Percentiles rank a stretch among this genome's conserved stretches.
These are phyloP conservation scores for Lepidotrigona ventralis DNA, from an alignment of 1,140 invertebrate genomes.

Conservation along the genomic window DNA sequence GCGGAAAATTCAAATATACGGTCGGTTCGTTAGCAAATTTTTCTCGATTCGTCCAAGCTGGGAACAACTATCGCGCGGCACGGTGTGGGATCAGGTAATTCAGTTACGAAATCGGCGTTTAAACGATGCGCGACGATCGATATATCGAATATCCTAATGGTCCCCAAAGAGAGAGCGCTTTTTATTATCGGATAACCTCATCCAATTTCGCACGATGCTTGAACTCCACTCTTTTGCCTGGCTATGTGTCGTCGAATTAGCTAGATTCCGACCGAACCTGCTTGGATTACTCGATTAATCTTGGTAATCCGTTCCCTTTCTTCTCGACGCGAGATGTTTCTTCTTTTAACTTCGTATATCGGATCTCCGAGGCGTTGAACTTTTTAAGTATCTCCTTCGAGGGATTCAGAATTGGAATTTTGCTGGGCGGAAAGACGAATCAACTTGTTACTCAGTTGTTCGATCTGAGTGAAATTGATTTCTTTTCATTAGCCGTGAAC, in stretches of 20 bases:
- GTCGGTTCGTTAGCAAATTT: neutral
- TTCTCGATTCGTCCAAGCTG: neutral
- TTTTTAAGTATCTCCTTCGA: neutral
- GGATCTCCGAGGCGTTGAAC: neutral
- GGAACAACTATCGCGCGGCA: neutral
- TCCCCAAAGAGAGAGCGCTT: conserved; percentile 7
- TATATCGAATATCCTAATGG: conserved; percentile 25
- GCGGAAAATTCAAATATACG: neutral
- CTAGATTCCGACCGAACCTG: conserved; percentile 19
- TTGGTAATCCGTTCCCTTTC: conserved; percentile 44
- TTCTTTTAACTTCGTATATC: neutral
- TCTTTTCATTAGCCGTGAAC: neutral
- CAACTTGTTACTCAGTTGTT: neutral
- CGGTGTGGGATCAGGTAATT: neutral
- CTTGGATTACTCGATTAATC: conserved; percentile 45
- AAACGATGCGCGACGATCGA: conserved; percentile 15
- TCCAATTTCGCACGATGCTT: conserved; percentile 31
- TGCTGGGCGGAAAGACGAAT: neutral
- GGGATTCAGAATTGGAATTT: neutral
- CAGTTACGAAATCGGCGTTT: conserved; percentile 1
- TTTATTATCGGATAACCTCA: conserved; percentile 21
- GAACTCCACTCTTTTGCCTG: neutral
- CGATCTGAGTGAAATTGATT: neutral
- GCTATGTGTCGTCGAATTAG: conserved; percentile 47
- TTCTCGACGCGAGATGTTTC: neutral